Conservation (phyloP, 2,113 vertebrate genomes). For the Myxocyprinus asiaticus region DNA sequence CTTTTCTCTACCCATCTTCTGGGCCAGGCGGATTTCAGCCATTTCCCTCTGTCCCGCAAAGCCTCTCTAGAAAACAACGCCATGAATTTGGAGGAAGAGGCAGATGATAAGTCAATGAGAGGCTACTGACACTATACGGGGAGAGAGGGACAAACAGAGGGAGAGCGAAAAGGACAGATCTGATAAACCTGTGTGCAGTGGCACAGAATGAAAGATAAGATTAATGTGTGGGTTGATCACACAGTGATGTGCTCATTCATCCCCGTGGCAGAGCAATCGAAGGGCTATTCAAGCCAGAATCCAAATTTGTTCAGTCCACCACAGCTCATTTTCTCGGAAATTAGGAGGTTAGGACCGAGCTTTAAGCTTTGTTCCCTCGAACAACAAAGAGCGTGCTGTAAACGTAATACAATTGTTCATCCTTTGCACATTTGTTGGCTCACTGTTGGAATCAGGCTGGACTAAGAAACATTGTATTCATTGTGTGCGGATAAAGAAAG, state of each 20-base stretch:
- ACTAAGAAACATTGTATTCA: background rate
- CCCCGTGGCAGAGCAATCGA: conserved; percentile 47
- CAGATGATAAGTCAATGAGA: conserved; percentile 31
- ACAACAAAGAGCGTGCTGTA: background rate
- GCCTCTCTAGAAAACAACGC: background rate
- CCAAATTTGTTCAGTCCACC: conserved; percentile 24
- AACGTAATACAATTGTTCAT: background rate
- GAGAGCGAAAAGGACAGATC: conserved; percentile 8
- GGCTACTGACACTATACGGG: background rate
- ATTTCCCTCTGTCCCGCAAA: background rate
- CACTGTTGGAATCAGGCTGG: conserved; percentile 3
- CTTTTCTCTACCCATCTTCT: conserved; percentile 2
- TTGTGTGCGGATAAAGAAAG: background rate
- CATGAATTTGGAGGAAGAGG: background rate
- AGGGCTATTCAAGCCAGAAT: conserved; percentile 36
- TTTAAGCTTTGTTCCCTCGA: background rate
- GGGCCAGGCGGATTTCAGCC: background rate
- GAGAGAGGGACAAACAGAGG: background rate
- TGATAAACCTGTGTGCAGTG: conserved; percentile 36
- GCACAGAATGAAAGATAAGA: conserved; percentile 52
- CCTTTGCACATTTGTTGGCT: background rate
- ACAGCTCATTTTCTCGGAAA: conserved; percentile 26
- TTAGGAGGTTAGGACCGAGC: background rate
- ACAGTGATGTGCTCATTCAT: conserved; percentile 49
- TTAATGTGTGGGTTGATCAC: conserved; percentile 49